Evolutionary conservation across 2,888 invertebrate genomes (phyloP), one percentile per base, ranked within the genome.

Genomic region (Lasioglossum malachurum): DNA sequence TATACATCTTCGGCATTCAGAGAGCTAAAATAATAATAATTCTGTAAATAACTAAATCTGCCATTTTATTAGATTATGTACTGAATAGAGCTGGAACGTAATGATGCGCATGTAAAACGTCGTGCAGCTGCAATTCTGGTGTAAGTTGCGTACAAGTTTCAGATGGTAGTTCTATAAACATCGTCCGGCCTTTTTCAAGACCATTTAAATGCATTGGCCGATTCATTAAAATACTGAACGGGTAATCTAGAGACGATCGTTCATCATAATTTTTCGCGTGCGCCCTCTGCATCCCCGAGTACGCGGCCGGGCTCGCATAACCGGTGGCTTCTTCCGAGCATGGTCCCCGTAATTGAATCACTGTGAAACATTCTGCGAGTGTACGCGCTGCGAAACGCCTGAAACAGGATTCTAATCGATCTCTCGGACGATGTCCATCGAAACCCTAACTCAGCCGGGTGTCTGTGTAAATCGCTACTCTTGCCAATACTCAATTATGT

Each of bases 191-290:
- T 89, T 91, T 88, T 88, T 87, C 88, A 87, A 85, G 80, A 85
- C 81, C 77, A 90, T 91, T 89, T 90, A 90, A 90, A 89, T 90
- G 89, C 90, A 90, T 91, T 86, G 89, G 87, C 82, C 75, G 86
- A 89, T 91, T 88, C 89, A 92, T 92, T 92, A 91, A 92, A 91
- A 91, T 88, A 87, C 91, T 81, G 87, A 87, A 87, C 88, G 91
- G 87, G 86, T 88, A 91, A 92, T 90, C 87, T 90, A 87, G 86
- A 80, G 82, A 78, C 83, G 88, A 90, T 88, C 90, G 87, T 91
- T 89, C 86, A 88, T 91, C 91, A 90, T 91, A 81, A 91, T 91
- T 91, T 91, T 90, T 91, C 90, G 72, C 87, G n/a, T 78, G 16
- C 71, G 60, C 75, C 81, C 72, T 38, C 76, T 67, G 46, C 16